Base-by-base conservation (phyloP, 2,888 invertebrate genomes). In the Ariolimax columbianus region DNA sequence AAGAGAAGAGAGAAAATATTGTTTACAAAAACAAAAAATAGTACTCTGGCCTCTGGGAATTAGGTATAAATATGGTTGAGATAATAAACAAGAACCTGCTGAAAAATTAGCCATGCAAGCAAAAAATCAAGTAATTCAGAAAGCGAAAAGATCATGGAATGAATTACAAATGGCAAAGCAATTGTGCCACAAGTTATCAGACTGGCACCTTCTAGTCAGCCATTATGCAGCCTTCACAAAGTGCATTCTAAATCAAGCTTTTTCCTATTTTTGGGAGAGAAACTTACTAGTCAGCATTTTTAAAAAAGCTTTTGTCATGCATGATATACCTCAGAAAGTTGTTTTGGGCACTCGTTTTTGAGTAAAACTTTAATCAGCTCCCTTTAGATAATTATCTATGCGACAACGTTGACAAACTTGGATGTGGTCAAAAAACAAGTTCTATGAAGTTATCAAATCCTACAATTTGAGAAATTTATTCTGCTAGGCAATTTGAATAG, bases 1-100 rank as follows among this genome's bases (percentile, higher is more conserved):
- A 68, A 59, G 23, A 77, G 73, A 84, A 73, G 43, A 63, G n/a
- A 70, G 33, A 72, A 70, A 73, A 55, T 11, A 23, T 17, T 55
- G 55, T n/a, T n/a, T n/a, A n/a, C n/a, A n/a, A n/a, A n/a, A n/a
- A 55, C 9, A 55, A 73, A 73, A 4, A 73, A n/a, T 47, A 79
- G 40, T 33, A 14, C 68, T 66, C 38, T n/a, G 33, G n/a, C 23
- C 30, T 38, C 63, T n/a, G 33, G 23, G 43, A 30, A 63, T 36
- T 4, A 77, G 33, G n/a, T 51, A 23, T 17, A 30, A 19, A 55
- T 19, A 47, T 55, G 55, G 0, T 36, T 1, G 40, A 33, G 17
- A 66, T 17, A 30, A 33, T 66, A 30, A 66, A 17, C 17, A 33
- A 2, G 14, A 23, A 55, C 17, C 77, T 38, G 59, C 2, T n/a